Evolutionary conservation across 2,888 invertebrate genomes (phyloP).

Genomic region (Tortrix viridana): DNA sequence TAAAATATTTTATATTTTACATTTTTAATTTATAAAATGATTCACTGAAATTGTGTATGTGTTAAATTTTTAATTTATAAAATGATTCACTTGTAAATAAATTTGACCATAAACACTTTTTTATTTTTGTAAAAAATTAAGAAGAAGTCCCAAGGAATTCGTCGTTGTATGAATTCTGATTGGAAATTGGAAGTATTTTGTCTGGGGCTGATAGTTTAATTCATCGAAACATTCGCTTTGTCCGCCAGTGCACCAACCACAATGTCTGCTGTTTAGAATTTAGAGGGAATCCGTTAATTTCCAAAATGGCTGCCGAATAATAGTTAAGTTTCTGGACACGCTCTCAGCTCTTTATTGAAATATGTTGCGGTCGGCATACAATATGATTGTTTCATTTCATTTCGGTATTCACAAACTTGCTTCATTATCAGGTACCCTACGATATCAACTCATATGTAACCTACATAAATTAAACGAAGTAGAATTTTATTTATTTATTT

Average conservation of each 20-base stretch:
- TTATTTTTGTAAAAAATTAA: too few relatives aligned
- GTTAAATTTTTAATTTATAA: too few relatives aligned
- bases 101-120: too few relatives aligned
- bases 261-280: conserved; percentile 31
- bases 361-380: conserved; percentile 6
- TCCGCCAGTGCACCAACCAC: conserved; percentile 26
- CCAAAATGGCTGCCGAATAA: conserved; percentile 50
- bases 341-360: conserved; percentile 25
- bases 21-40: background rate
- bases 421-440: too few relatives aligned
- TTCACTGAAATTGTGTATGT: background rate
- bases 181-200: too few relatives aligned
- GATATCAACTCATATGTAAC: too few relatives aligned
- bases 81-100: background rate
- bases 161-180: too few relatives aligned
- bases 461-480: background rate
- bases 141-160: too few relatives aligned
- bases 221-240: conserved; percentile 1
- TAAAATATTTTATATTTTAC: background rate
- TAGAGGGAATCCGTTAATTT: conserved; percentile 37
- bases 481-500: background rate
- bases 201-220: background rate
- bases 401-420: too few relatives aligned
- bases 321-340: conserved; percentile 46
- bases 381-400: background rate